phyloP scores from a whole-genome alignment of 1,140 invertebrate genomes.

The Solenopsis fugax region DNA sequence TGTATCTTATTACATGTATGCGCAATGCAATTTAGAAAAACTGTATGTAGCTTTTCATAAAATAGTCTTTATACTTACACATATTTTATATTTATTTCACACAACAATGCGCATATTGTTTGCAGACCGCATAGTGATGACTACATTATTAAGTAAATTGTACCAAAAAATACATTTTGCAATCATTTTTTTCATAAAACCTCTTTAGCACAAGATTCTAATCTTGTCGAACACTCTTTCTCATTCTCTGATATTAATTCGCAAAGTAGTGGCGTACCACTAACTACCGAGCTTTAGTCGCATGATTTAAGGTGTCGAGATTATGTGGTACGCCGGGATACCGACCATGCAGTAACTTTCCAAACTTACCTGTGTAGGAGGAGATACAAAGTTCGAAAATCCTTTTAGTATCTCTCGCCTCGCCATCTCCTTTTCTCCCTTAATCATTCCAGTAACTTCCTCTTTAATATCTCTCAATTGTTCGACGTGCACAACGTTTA shows the following conservation, averaged over 20 bases:
- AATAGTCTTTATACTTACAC: not conserved
- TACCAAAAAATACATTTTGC: not conserved
- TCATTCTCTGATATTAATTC: conserved; percentile 57
- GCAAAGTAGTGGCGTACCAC: conserved; percentile 31
- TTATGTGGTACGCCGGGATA: conserved; percentile 41
- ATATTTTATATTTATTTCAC: not conserved
- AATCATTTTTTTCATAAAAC: not conserved
- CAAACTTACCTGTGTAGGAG: conserved; percentile 37
- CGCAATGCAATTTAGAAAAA: not conserved
- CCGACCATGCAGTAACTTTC: conserved; percentile 44
- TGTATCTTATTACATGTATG: not conserved
- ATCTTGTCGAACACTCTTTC: conserved; percentile 48
- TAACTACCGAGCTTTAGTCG: conserved; percentile 48
- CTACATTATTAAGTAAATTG: not conserved
- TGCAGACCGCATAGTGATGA: not conserved
- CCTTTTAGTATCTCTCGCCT: conserved; percentile 24
- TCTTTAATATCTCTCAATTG: conserved; percentile 30
- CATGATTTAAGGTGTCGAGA: conserved; percentile 57
- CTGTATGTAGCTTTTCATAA: not conserved
- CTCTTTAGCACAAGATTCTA: not conserved
- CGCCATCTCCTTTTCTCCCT: not conserved
- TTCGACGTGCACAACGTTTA: not conserved
- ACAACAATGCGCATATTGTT: not conserved
- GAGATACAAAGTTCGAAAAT: conserved; percentile 53
- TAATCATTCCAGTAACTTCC: conserved; percentile 15